phyloP scores from a whole-genome alignment of 2,113 vertebrate species.

The Coregonus clupeaformis region DNA sequence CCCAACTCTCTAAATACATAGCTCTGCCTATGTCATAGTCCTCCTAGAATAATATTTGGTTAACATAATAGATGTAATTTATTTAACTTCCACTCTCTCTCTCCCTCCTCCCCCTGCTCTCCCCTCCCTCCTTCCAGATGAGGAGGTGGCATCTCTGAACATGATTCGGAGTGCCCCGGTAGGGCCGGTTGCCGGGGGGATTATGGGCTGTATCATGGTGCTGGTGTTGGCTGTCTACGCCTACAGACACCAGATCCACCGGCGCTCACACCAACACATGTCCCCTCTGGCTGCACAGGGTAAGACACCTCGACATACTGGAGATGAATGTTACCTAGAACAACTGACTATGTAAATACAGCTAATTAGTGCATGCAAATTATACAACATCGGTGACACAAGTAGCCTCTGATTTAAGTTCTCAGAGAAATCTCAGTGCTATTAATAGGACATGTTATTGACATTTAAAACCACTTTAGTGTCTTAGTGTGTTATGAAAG shows the following conservation, averaged over 20 bases:
- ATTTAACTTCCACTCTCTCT: neutral
- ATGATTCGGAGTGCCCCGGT: slow-evolving; percentile 98
- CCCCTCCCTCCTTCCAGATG: slow-evolving; percentile 70
- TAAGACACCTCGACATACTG: slow-evolving; percentile 54
- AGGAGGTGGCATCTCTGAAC: slow-evolving; percentile 91
- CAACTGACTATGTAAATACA: too few relatives aligned
- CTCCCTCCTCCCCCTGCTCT: neutral
- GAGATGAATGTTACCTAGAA: neutral
- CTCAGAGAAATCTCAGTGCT: neutral
- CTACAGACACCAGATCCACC: slow-evolving; percentile 96
- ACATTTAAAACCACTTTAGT: neutral
- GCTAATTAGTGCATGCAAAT: too few relatives aligned
- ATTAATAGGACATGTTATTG: neutral
- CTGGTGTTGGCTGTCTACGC: slow-evolving; percentile 94
- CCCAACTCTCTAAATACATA: too few relatives aligned
- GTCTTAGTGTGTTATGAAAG: neutral
- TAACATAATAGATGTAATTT: too few relatives aligned
- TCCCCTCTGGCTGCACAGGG: slow-evolving; percentile 96
- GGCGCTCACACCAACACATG: slow-evolving; percentile 97
- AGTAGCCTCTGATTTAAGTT: neutral
- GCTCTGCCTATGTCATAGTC: too few relatives aligned
- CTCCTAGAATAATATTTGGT: too few relatives aligned
- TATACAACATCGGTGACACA: too few relatives aligned
- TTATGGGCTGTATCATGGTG: slow-evolving; percentile 99
- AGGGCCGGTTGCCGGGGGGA: slow-evolving; percentile 93